Evolutionary conservation across 2,888 invertebrate genomes (phyloP).

Genomic region (Kryphioiulus occultus): DNA sequence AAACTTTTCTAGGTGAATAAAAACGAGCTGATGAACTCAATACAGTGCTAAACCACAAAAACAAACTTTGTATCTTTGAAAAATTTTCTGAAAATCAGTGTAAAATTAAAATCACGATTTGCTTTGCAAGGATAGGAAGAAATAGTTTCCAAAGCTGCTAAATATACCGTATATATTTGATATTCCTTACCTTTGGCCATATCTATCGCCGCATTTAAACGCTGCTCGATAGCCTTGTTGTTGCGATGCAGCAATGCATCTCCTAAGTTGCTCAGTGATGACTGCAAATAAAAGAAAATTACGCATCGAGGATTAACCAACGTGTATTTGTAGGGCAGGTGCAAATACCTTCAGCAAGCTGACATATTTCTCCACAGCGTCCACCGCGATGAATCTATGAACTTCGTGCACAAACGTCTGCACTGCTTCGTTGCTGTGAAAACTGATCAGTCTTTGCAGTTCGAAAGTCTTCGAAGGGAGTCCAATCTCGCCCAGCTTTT

Average conservation of each 20-base stretch:
- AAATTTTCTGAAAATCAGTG: too few relatives aligned
- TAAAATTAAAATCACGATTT: too few relatives aligned
- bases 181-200: constrained; percentile 41
- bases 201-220: constrained; percentile 1
- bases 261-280: constrained; percentile 44
- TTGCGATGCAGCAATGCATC: constrained; percentile 39
- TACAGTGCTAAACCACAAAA: too few relatives aligned
- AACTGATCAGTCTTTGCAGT: constrained; percentile 41
- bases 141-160: too few relatives aligned
- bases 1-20: background rate
- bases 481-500: constrained; percentile 51
- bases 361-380: background rate
- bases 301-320: background rate
- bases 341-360: background rate
- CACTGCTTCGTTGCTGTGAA: background rate
- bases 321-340: background rate
- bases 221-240: constrained; percentile 43
- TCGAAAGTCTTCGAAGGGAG: constrained; percentile 52
- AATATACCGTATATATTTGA: too few relatives aligned
- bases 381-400: background rate
- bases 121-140: too few relatives aligned
- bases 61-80: too few relatives aligned
- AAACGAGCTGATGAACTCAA: too few relatives aligned
- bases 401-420: background rate
- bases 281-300: background rate